A percentile compares a stretch with the other conserved stretches of the same genome.
Conservation (phyloP, 2,797 vertebrate genomes). For the Staurois parvus region DNA sequence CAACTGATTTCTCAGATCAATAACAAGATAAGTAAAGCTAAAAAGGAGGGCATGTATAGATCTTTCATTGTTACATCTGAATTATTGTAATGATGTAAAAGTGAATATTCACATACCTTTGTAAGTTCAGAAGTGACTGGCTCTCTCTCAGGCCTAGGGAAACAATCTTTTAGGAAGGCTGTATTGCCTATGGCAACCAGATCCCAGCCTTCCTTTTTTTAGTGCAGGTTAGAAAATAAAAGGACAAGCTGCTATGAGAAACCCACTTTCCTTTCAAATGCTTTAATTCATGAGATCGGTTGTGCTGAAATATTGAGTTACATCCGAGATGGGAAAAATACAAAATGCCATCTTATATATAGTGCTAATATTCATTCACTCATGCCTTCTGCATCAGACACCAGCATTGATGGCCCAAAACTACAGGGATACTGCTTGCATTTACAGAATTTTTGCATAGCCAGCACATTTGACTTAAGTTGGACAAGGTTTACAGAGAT, state of each 20-base stretch:
- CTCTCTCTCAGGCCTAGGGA: no score
- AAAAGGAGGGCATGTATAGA: no score
- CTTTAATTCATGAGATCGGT: neutral
- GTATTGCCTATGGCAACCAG: neutral
- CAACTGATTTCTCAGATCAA: no score
- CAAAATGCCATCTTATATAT: neutral
- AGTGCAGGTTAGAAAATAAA: neutral
- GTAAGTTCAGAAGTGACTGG: no score
- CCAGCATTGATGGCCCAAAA: constrained; percentile 22
- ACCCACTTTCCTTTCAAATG: neutral
- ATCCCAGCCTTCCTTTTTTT: neutral
- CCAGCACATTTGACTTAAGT: constrained; percentile 45
- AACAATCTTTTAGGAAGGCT: neutral
- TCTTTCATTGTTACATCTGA: no score
- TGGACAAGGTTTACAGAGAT: constrained; percentile 58
- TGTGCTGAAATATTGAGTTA: neutral
- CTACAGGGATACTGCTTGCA: constrained; percentile 45
- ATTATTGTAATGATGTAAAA: no score
- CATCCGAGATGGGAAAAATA: neutral
- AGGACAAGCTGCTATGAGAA: neutral
- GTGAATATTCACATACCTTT: no score
- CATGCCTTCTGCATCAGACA: constrained; percentile 30
- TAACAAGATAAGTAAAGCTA: no score
- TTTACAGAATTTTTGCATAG: constrained; percentile 36
- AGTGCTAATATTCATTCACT: constrained; percentile 7